Conservation (phyloP, 2,797 vertebrate species). For the Sphaeramia orbicularis region DNA sequence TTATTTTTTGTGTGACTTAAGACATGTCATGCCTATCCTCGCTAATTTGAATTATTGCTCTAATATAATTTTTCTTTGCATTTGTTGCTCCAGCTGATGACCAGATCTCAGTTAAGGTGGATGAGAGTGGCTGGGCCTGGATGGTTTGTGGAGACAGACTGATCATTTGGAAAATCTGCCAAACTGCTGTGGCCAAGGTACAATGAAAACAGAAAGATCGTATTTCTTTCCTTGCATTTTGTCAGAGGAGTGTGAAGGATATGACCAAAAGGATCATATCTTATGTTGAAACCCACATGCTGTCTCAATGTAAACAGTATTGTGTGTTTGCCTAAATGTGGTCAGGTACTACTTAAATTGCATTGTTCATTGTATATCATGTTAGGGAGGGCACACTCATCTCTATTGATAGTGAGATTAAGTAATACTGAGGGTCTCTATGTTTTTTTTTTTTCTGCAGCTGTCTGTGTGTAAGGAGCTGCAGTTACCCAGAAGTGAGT, state of each 20-base stretch:
- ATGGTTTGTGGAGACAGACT: conserved; percentile 91
- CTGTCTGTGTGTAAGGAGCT: conserved; percentile 95
- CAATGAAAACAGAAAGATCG: background rate
- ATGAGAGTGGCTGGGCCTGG: conserved; percentile 95
- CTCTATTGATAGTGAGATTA: background rate
- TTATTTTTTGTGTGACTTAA: background rate
- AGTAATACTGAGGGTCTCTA: background rate
- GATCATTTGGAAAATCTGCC: conserved; percentile 95
- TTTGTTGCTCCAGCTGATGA: conserved; percentile 83
- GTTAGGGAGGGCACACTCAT: background rate
- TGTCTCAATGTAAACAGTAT: too few species aligned
- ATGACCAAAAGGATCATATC: too few species aligned
- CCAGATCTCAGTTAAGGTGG: conserved; percentile 89
- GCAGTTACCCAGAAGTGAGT: conserved; percentile 91
- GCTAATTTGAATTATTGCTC: background rate
- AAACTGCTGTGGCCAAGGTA: conserved; percentile 93
- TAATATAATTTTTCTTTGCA: background rate
- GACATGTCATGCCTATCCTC: background rate
- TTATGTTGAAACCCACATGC: too few species aligned
- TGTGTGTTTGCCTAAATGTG: too few species aligned
- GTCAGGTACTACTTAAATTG: too few species aligned
- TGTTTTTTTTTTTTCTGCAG: conserved; percentile 71
- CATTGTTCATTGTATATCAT: too few species aligned
- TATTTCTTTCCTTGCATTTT: background rate
- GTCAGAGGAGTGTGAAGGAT: too few species aligned